Conservation (phyloP, 1,140 invertebrate species). For the Armadillidium nasatum region DNA sequence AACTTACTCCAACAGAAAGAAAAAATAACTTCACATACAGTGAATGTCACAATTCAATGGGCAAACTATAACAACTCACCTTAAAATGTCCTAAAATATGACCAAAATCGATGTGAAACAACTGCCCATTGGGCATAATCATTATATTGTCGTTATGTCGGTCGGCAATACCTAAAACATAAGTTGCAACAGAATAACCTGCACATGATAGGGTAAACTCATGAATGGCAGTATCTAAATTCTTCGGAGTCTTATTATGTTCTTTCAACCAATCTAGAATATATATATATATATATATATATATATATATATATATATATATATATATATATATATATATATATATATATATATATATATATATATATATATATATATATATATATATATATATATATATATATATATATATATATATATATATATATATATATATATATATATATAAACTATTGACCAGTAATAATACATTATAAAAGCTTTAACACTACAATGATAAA, state of each 20-base stretch:
- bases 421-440: too few species aligned
- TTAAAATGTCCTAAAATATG: slow-evolving; percentile 62
- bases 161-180: slow-evolving; percentile 59
- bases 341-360: neutral
- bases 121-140: slow-evolving; percentile 57
- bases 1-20: too few species aligned
- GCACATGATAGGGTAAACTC: slow-evolving; percentile 61
- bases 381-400: slow-evolving; percentile 51
- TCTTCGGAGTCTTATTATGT: slow-evolving; percentile 50
- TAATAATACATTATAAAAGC: too few species aligned
- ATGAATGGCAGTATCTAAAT: slow-evolving; percentile 56
- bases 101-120: slow-evolving; percentile 64
- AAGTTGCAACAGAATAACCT: slow-evolving; percentile 62
- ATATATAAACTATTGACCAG: too few species aligned
- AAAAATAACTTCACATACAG: too few species aligned
- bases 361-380: neutral
- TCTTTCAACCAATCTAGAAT: slow-evolving; percentile 51
- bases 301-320: neutral
- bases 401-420: slow-evolving; percentile 68
- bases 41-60: too few species aligned
- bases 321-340: slow-evolving; percentile 3
- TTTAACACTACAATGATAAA: too few species aligned
- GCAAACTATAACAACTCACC: too few species aligned
- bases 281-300: slow-evolving; percentile 20
- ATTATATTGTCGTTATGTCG: slow-evolving; percentile 63